A percentile compares a stretch with the other conserved stretches of the same genome.
These are phyloP conservation scores for Fragum sueziense DNA, from an alignment of 2,888 invertebrate species.

Conservation along the genomic window DNA sequence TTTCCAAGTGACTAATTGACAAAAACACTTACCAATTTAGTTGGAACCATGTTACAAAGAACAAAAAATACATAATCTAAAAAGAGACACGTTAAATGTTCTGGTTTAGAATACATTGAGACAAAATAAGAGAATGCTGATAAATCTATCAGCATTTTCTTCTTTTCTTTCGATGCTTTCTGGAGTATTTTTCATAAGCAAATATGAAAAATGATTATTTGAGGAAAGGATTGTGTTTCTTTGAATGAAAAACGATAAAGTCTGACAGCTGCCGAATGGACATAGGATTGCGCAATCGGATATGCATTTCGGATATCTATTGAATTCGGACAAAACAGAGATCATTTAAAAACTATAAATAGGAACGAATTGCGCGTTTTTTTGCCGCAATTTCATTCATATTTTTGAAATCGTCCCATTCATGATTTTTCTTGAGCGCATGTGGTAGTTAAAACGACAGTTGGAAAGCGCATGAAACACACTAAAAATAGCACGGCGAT, in stretches of 20 bases:
- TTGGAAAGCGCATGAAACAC: conserved; percentile 3
- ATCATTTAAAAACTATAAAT: conserved; percentile 6
- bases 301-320: neutral
- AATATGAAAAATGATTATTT: too few species aligned
- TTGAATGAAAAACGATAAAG: conserved; percentile 14
- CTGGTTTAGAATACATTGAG: too few species aligned
- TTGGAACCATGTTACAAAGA: too few species aligned
- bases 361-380: neutral
- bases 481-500: neutral
- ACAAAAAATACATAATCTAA: too few species aligned
- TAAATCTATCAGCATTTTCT: too few species aligned
- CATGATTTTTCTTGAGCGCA: conserved; percentile 7
- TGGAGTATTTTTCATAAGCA: too few species aligned
- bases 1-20: too few species aligned
- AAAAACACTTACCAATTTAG: too few species aligned
- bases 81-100: too few species aligned
- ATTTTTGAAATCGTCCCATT: neutral
- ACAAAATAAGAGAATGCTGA: too few species aligned
- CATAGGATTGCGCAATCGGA: neutral
- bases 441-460: neutral
- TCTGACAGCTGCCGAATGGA: conserved; percentile 7
- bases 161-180: too few species aligned
- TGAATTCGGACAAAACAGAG: neutral
- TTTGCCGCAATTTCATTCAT: conserved; percentile 8
- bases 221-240: too few species aligned